Percentiles rank a stretch among this genome's conserved stretches.
These are phyloP conservation scores for Ptyas mucosa DNA, from an alignment of 2,113 vertebrate genomes.

Conservation along the genomic window DNA sequence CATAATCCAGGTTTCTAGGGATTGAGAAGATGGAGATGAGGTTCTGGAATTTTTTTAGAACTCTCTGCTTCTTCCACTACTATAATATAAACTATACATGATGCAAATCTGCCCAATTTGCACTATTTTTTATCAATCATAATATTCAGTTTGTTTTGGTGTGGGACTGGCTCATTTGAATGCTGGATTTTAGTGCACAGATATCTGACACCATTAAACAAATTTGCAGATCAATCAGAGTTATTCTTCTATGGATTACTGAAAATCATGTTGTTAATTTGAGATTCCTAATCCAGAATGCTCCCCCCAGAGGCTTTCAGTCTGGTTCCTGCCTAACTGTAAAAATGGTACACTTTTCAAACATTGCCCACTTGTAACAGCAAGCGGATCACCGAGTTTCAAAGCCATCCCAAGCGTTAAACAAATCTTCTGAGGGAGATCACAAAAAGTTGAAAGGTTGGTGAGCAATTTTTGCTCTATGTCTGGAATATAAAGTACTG, in stretches of 20 bases:
- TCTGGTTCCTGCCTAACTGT: not conserved
- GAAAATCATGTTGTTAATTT: not conserved
- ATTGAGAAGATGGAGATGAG: too few species aligned
- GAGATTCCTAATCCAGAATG: not conserved
- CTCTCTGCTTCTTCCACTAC: not conserved
- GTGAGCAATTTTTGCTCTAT: not conserved
- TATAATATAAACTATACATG: not conserved
- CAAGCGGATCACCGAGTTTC: not conserved
- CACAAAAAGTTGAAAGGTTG: not conserved
- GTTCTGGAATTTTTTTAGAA: not conserved
- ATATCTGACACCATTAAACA: not conserved
- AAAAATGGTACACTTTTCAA: not conserved
- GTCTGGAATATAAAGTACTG: not conserved
- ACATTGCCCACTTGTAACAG: not conserved
- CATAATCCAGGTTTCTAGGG: not conserved
- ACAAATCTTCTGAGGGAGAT: not conserved
- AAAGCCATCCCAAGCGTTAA: not conserved
- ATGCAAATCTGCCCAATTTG: not conserved
- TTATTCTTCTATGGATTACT: not conserved
- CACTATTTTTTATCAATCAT: not conserved
- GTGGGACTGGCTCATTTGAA: not conserved
- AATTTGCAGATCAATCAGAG: not conserved
- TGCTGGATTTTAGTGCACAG: not conserved
- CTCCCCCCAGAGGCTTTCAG: not conserved
- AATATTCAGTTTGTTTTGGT: not conserved